phyloP scores from a whole-genome alignment of 2,113 vertebrate species.

The Eretmochelys imbricata region DNA sequence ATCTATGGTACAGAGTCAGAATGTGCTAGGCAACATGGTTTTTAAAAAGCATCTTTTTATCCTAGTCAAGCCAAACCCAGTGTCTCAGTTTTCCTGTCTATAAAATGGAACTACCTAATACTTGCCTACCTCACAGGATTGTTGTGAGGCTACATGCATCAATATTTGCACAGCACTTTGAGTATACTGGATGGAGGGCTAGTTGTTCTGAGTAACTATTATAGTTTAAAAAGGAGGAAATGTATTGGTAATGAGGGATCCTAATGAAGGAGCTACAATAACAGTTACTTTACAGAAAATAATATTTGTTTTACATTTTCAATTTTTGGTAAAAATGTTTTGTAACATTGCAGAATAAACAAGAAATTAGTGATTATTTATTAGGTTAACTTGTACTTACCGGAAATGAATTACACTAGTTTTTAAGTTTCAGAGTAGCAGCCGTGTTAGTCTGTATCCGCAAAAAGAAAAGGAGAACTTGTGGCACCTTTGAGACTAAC shows the following conservation, averaged over 20 bases:
- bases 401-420: slow-evolving; percentile 13
- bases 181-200: neutral
- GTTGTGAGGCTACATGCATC: neutral
- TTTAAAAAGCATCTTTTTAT: neutral
- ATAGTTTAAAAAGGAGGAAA: neutral
- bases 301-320: neutral
- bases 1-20: neutral
- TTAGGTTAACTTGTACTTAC: slow-evolving; percentile 13
- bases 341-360: neutral
- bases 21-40: neutral
- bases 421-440: neutral
- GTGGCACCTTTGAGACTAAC: no score
- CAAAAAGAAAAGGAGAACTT: no score
- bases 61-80: neutral
- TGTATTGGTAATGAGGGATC: neutral
- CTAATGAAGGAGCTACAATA: neutral
- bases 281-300: neutral
- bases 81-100: neutral
- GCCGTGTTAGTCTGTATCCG: no score
- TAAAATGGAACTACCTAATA: neutral
- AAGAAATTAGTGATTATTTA: slow-evolving; percentile 11
- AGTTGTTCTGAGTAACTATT: neutral
- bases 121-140: neutral
- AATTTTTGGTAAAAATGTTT: neutral
- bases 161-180: neutral